Evolutionary conservation across 2,113 vertebrate species (phyloP).

Genomic region (Semicossyphus pulcher): DNA sequence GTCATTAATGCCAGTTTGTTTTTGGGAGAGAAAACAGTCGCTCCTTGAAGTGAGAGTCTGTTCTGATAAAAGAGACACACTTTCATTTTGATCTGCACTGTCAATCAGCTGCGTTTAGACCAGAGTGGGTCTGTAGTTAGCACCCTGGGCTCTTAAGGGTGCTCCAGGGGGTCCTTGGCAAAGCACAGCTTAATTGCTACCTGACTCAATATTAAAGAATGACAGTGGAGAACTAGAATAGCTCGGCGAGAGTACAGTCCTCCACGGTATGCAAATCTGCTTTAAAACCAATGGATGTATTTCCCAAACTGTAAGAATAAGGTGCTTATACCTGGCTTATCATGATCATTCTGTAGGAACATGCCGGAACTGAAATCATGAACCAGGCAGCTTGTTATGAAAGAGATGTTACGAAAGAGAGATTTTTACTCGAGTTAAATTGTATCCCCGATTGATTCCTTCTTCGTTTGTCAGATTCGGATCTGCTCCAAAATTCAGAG

Average conservation of each 20-base stretch:
- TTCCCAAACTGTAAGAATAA: neutral
- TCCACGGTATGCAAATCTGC: neutral
- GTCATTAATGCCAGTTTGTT: conserved; percentile 6
- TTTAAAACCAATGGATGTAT: neutral
- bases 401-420: too few relatives aligned
- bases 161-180: neutral
- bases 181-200: conserved; percentile 8
- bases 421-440: too few relatives aligned
- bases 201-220: neutral
- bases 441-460: too few relatives aligned
- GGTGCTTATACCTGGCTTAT: neutral
- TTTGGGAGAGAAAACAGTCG: neutral
- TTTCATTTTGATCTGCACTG: neutral
- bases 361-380: too few relatives aligned
- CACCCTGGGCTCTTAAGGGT: neutral
- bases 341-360: neutral
- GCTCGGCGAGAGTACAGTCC: neutral
- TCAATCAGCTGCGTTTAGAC: neutral
- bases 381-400: too few relatives aligned
- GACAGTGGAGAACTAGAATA: neutral
- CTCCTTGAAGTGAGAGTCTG: neutral
- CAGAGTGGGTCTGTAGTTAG: neutral
- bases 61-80: neutral
- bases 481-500: too few relatives aligned
- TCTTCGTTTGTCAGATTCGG: too few relatives aligned